These are phyloP conservation scores for Cynopterus sphinx DNA, from an alignment of 2,797 vertebrate genomes.

Conservation along the genomic window DNA sequence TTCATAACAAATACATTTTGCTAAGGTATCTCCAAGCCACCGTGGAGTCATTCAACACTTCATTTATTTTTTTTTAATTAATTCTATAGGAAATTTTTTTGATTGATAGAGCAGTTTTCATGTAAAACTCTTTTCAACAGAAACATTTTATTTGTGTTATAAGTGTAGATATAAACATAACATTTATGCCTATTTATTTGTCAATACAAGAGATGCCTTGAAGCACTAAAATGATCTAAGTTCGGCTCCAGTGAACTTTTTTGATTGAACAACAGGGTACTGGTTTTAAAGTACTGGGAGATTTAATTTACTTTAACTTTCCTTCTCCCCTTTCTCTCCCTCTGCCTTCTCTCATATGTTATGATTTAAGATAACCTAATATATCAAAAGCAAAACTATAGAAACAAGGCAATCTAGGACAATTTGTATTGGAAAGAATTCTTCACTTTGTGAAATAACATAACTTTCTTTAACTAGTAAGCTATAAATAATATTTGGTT, in stretches of 20 bases:
- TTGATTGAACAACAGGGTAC: neutral
- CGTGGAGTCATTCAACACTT: neutral
- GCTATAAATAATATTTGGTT: neutral
- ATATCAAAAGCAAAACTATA: neutral
- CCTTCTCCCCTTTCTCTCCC: neutral
- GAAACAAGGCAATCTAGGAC: neutral
- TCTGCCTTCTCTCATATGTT: neutral
- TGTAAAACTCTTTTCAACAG: neutral
- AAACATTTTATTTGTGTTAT: neutral
- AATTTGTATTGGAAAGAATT: neutral
- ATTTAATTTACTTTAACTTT: neutral
- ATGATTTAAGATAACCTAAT: neutral
- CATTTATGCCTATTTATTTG: neutral
- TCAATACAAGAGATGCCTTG: neutral
- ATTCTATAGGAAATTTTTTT: neutral
- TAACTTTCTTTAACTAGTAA: neutral
- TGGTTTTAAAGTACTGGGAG: neutral
- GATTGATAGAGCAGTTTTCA: neutral
- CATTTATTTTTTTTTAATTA: neutral
- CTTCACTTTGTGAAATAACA: neutral
- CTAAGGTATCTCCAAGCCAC: neutral
- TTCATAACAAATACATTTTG: neutral
- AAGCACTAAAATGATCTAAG: neutral
- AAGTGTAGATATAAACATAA: neutral
- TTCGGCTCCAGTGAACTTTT: neutral